Conservation (phyloP, 1,140 invertebrate species). For the Eciton burchellii region DNA sequence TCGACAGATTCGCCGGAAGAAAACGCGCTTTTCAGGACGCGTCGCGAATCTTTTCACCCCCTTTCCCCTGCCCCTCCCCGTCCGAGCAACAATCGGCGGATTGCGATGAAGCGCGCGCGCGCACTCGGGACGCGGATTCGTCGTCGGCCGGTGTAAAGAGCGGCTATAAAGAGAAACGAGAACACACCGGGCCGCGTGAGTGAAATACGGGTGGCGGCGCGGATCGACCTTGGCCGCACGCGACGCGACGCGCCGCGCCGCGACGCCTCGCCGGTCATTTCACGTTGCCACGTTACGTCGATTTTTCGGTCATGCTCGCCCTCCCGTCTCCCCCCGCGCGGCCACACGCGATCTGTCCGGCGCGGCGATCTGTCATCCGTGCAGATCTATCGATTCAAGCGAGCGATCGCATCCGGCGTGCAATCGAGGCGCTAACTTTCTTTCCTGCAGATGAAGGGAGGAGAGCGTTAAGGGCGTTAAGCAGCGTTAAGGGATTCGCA, state of each 20-base stretch:
- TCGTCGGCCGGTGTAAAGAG: slow-evolving; percentile 15
- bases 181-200: slow-evolving; percentile 41
- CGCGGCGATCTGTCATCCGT: background rate
- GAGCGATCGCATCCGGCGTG: background rate
- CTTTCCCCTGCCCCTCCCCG: no score
- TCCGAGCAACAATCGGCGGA: slow-evolving; percentile 34
- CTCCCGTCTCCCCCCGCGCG: no score
- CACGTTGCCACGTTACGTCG: slow-evolving; percentile 41
- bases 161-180: slow-evolving; percentile 53
- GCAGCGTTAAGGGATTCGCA: slow-evolving; percentile 25
- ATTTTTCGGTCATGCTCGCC: slow-evolving; percentile 25
- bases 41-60: background rate
- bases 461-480: background rate
- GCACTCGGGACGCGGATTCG: background rate
- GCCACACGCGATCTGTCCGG: slow-evolving; percentile 15
- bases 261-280: slow-evolving; percentile 48
- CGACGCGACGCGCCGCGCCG: slow-evolving; percentile 50
- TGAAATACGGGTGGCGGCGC: slow-evolving; percentile 52
- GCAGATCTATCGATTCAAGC: background rate
- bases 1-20: background rate
- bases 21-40: background rate
- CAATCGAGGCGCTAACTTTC: background rate
- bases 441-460: background rate
- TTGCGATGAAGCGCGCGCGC: slow-evolving; percentile 32
- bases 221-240: slow-evolving; percentile 60